Evolutionary conservation across 2,113 vertebrate species (phyloP).

Genomic region (Egretta garzetta): DNA sequence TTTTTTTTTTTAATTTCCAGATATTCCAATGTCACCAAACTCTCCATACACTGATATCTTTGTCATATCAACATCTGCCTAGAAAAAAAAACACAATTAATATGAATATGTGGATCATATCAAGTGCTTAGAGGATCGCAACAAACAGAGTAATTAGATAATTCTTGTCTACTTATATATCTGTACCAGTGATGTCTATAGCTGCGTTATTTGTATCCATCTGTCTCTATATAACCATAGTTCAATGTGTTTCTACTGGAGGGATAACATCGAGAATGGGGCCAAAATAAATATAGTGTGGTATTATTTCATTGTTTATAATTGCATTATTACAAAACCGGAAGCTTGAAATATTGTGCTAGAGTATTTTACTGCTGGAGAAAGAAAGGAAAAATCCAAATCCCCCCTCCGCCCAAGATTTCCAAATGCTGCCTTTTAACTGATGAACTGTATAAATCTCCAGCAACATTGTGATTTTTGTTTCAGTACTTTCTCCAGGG

Average conservation of each 20-base stretch:
- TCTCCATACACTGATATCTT: neutral
- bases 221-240: constrained; percentile 57
- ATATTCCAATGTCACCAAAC: neutral
- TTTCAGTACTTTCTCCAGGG: constrained; percentile 76
- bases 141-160: constrained; percentile 49
- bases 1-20: neutral
- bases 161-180: constrained; percentile 64
- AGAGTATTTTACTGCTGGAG: constrained; percentile 24
- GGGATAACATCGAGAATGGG: constrained; percentile 15
- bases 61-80: constrained; percentile 4
- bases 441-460: constrained; percentile 75
- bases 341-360: constrained; percentile 31
- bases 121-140: constrained; percentile 9
- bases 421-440: constrained; percentile 73
- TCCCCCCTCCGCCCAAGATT: neutral
- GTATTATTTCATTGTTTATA: constrained; percentile 17
- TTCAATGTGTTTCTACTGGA: constrained; percentile 66
- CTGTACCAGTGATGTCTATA: constrained; percentile 31
- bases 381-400: constrained; percentile 33
- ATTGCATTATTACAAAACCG: constrained; percentile 2
- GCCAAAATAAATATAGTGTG: constrained; percentile 28
- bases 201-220: constrained; percentile 37
- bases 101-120: neutral
- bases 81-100: neutral
- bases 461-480: constrained; percentile 73